Evolutionary conservation across 2,888 invertebrate species (phyloP).

Genomic region (Cephus sareptanus): DNA sequence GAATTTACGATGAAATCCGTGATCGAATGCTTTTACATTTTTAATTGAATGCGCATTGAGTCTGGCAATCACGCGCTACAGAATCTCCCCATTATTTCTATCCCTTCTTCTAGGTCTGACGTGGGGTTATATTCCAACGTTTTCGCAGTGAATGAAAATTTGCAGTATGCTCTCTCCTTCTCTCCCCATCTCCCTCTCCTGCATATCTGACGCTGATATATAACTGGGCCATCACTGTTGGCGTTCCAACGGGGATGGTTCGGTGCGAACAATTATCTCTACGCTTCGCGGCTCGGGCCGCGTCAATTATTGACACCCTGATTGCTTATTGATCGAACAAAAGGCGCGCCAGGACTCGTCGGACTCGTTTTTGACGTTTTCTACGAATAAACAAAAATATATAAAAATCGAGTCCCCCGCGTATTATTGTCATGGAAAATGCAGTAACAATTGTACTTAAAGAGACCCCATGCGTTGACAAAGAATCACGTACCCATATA

Average conservation of each 20-base stretch:
- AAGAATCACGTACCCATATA: background rate
- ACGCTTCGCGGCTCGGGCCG: constrained; percentile 9
- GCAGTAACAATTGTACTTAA: background rate
- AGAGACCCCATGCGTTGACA: background rate
- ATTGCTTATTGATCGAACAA: constrained; percentile 29
- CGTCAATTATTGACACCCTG: constrained; percentile 33
- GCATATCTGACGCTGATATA: background rate
- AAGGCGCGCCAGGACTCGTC: background rate
- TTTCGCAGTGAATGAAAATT: background rate
- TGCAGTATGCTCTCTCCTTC: background rate
- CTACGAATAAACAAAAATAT: background rate
- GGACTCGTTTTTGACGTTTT: background rate
- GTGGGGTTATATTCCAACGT: background rate
- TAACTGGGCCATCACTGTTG: background rate
- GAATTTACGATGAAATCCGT: background rate
- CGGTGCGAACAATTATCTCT: constrained; percentile 4
- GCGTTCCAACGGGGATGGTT: background rate
- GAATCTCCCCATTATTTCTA: background rate
- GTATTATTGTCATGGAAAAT: background rate
- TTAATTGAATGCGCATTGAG: background rate
- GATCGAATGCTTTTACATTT: background rate
- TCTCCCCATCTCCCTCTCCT: background rate
- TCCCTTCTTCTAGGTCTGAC: background rate
- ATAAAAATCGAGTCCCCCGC: background rate
- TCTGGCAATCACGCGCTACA: background rate